Base-by-base conservation (phyloP, 1,140 invertebrate species). In the Heterodera carotae region DNA sequence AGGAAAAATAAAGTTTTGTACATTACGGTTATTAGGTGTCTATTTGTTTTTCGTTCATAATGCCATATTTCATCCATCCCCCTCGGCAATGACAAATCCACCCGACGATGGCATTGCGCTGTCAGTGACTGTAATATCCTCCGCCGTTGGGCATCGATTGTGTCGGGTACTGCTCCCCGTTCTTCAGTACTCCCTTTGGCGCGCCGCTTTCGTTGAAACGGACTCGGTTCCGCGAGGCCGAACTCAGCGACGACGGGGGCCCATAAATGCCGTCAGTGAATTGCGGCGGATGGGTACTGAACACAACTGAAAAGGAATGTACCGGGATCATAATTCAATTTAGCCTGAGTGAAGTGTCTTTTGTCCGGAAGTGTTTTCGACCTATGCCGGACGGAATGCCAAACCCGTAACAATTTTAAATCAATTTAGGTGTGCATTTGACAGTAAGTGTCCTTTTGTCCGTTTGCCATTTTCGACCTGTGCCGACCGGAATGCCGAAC, bases 211-310 rank as follows among this genome's bases (percentile, higher is more conserved):
- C 82, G 69, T 82, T 80, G 64, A 82, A 82, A 34, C 81, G 81
- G 0, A 82, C 81, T 27, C 73, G 69, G 53, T 48, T 66, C 15
- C 77, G 29, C 33, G 62, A 53, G 5, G 66, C 69, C 31, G 62
- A 67, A 18, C 71, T 53, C 2, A 81, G 48, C 25, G 69, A 69
- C 10, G 79, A 76, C 25, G 36, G 31, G 39, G 66, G 67, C 29
- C 79, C 75, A 53, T 75, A 68, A 27, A 62, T 60, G 22, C 53
- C 77, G 29, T 82, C 81, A n/a, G 36, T 18, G 59, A 82, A 83
- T 25, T 83, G 81, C 10, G 81, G 81, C 27, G 82, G 81, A 43
- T 82, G 81, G 22, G 71, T 83, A 59, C 81, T 82, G 62, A 82
- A 81, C 18, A 82, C 81, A 4, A 82, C 69, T 71, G 22, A 48